Conservation (phyloP, 2,113 vertebrate genomes). For the Dryoscopus gambensis region DNA sequence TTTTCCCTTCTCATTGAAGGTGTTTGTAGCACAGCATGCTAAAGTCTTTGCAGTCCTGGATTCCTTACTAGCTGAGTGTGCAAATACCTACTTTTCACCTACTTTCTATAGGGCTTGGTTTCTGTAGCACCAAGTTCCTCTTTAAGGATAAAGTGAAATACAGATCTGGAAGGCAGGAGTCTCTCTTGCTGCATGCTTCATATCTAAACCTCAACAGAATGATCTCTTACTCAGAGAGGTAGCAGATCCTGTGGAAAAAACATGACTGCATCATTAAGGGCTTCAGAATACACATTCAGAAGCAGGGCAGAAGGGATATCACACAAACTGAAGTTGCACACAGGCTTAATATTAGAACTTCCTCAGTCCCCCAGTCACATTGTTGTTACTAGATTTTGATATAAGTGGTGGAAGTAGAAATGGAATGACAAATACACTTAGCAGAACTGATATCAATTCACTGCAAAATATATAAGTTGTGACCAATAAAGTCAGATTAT, state of each 20-base stretch:
- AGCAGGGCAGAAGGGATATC: not conserved
- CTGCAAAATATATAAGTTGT: not conserved
- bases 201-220: not conserved
- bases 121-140: not conserved
- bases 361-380: not conserved
- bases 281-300: not conserved
- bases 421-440: not conserved
- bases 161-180: not conserved
- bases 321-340: not conserved
- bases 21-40: not conserved
- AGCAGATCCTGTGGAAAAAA: not conserved
- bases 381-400: not conserved
- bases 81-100: not conserved
- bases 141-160: not conserved
- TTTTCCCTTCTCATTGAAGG: not conserved
- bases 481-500: conserved; percentile 21
- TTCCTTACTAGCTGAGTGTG: not conserved
- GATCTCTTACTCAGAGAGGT: not conserved
- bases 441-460: not conserved
- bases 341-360: not conserved
- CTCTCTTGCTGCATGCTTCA: not conserved
- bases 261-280: not conserved
- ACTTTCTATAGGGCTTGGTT: not conserved
- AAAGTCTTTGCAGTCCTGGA: not conserved
- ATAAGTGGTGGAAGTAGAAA: not conserved